Percentiles rank a stretch among this genome's conserved stretches.
These are phyloP conservation scores for Luperina testacea DNA, from an alignment of 2,888 invertebrate genomes.

Conservation along the genomic window DNA sequence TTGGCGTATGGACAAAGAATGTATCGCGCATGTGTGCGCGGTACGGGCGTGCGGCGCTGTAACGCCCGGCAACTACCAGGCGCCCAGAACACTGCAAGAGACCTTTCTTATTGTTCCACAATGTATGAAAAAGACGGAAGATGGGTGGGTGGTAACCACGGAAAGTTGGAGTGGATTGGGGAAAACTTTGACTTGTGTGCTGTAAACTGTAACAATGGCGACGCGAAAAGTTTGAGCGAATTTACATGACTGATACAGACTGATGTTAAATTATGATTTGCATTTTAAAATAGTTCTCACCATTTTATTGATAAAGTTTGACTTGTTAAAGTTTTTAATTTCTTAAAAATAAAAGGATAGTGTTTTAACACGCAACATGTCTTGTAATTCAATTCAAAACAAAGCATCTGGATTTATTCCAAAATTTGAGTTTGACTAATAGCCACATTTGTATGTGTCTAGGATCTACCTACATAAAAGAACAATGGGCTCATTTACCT, in stretches of 20 bases:
- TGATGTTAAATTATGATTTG: background rate
- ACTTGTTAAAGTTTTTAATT: background rate
- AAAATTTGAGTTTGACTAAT: constrained; percentile 38
- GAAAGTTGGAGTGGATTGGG: constrained; percentile 40
- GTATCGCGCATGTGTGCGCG: constrained; percentile 88
- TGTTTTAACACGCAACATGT: background rate
- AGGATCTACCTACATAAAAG: constrained; percentile 1
- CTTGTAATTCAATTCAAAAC: constrained; percentile 5
- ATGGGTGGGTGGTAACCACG: constrained; percentile 41
- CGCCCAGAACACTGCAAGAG: constrained; percentile 72
- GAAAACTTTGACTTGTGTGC: constrained; percentile 35
- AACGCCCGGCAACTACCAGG: constrained; percentile 88
- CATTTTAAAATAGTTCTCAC: background rate
- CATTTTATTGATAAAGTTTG: background rate
- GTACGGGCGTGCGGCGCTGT: constrained; percentile 88
- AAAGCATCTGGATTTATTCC: background rate
- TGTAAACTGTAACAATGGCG: constrained; percentile 6
- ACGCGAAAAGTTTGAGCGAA: constrained; percentile 14
- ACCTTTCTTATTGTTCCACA: constrained; percentile 34
- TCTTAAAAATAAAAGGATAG: background rate
- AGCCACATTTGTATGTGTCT: constrained; percentile 52
- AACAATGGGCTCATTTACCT: constrained; percentile 57
- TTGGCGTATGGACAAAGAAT: constrained; percentile 63
- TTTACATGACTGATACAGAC: background rate
- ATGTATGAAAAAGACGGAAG: constrained; percentile 38